Conservation (phyloP, 2,797 vertebrate genomes). For the Callimico goeldii region DNA sequence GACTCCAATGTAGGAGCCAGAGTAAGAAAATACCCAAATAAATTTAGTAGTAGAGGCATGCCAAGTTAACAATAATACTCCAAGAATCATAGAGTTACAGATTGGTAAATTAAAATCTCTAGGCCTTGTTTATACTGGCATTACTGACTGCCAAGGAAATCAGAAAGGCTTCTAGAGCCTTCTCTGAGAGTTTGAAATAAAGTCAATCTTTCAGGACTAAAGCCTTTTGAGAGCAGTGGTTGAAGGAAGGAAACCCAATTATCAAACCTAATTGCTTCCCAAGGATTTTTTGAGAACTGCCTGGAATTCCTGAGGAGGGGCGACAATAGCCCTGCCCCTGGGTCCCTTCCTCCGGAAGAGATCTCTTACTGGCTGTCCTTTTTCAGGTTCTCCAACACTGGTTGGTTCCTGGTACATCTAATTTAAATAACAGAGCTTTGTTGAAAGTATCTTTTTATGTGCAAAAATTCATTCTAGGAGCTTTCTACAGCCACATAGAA, state of each 20-base stretch:
- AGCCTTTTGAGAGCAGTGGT: neutral
- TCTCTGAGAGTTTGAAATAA: neutral
- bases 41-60: neutral
- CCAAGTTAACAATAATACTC: neutral
- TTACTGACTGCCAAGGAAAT: neutral
- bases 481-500: neutral
- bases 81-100: neutral
- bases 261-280: neutral
- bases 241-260: neutral
- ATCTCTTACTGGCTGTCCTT: accelerated
- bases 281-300: neutral
- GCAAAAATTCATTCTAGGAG: neutral
- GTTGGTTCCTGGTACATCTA: neutral
- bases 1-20: neutral
- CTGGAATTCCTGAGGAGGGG: neutral
- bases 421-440: neutral
- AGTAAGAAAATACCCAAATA: neutral
- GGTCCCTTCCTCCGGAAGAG: neutral
- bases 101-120: neutral
- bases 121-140: neutral
- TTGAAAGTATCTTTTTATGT: neutral
- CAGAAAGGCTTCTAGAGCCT: neutral
- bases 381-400: too few species aligned
- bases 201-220: neutral
- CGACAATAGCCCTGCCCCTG: too few species aligned